Conservation (phyloP, 2,888 invertebrate species). For the Mimas tiliae region DNA sequence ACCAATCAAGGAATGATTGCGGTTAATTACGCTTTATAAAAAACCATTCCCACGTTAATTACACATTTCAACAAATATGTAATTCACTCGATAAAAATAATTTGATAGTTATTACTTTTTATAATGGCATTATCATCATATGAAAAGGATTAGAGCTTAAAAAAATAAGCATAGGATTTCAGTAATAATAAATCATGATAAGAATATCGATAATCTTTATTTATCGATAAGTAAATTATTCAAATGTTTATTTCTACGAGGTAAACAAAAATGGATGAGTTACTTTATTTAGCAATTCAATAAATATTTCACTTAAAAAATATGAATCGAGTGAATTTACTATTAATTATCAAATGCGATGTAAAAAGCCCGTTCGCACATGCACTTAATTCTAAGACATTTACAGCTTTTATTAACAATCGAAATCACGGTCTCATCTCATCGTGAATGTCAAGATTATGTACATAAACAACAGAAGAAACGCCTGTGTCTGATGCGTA, state of each 20-base stretch:
- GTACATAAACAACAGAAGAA: constrained; percentile 20
- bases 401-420: constrained; percentile 49
- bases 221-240: neutral
- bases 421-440: neutral
- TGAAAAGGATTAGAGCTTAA: neutral
- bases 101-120: too few relatives aligned
- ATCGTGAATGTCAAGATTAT: constrained; percentile 11
- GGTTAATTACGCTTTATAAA: neutral
- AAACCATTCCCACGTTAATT: constrained; percentile 1
- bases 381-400: constrained; percentile 38
- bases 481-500: constrained; percentile 7
- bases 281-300: too few relatives aligned
- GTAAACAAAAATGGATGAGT: too few relatives aligned
- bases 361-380: constrained; percentile 2
- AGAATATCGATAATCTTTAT: neutral
- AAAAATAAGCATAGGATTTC: neutral
- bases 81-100: constrained; percentile 12
- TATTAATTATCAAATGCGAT: neutral
- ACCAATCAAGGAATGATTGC: neutral
- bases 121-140: neutral
- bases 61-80: constrained; percentile 7
- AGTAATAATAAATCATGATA: neutral
- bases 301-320: too few relatives aligned
- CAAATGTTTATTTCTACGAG: neutral
- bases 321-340: constrained; percentile 2